Percentiles rank a stretch among this genome's conserved stretches.
Conservation (phyloP, 2,888 invertebrate genomes). For the Ashinkailepas kermadecensis region DNA sequence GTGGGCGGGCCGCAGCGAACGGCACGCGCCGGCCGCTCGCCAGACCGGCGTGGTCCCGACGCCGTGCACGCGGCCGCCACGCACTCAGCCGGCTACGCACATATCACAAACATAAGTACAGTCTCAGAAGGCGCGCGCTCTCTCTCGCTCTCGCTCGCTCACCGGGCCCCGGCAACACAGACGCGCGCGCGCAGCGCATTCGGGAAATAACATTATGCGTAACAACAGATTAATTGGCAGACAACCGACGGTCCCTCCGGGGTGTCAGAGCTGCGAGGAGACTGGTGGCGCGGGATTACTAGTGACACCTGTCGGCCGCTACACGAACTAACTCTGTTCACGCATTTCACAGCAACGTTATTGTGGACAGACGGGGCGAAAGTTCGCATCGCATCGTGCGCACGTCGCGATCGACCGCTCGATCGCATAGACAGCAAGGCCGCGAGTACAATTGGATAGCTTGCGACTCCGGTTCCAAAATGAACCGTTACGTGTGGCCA, state of each 20-base stretch:
- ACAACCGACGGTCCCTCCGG: too few species aligned
- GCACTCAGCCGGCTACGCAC: neutral
- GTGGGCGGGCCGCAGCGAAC: too few species aligned
- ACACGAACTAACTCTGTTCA: neutral
- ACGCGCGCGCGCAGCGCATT: neutral
- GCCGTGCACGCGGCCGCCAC: neutral
- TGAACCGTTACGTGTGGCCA: neutral
- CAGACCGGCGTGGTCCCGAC: too few species aligned
- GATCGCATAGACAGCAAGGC: neutral
- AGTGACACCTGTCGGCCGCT: neutral
- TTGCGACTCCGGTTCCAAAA: neutral
- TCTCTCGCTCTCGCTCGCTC: too few species aligned
- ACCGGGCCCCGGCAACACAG: too few species aligned
- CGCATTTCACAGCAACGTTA: neutral
- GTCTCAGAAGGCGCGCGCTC: neutral
- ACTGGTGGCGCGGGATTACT: too few species aligned
- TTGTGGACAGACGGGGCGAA: neutral
- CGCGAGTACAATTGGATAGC: neutral
- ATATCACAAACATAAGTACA: constrained; percentile 17
- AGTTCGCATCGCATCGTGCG: too few species aligned
- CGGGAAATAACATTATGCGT: neutral
- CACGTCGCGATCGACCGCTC: too few species aligned
- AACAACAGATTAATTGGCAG: neutral
- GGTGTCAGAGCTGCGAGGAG: too few species aligned
- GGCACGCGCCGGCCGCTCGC: too few species aligned